Evolutionary conservation across 2,797 vertebrate species (phyloP).

Genomic region (Pseudochaenichthys georgianus): DNA sequence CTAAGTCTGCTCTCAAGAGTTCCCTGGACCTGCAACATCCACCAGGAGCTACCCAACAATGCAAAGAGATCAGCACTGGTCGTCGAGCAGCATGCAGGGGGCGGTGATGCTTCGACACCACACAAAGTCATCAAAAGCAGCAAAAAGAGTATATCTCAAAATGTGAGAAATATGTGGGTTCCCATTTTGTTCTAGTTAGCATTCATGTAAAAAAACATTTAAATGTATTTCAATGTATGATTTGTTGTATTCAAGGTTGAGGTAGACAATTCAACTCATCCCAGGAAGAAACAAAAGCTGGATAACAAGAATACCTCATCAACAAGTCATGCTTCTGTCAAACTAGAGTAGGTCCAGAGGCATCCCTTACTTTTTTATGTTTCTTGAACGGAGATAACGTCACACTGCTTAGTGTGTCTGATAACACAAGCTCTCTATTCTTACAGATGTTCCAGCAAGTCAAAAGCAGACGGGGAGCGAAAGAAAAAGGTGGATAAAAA

Average conservation of each 20-base stretch:
- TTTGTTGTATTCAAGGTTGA: constrained; percentile 79
- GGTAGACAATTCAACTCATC: constrained; percentile 73
- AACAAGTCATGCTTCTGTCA: constrained; percentile 73
- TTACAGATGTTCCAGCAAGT: constrained; percentile 70
- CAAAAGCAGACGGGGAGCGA: constrained; percentile 71
- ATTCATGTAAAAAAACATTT: not conserved
- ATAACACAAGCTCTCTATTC: constrained; percentile 24
- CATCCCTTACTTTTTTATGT: not conserved
- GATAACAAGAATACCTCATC: constrained; percentile 83
- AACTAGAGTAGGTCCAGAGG: constrained; percentile 86
- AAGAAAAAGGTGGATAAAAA: constrained; percentile 74
- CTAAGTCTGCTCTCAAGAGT: constrained; percentile 87
- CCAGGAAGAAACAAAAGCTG: constrained; percentile 88
- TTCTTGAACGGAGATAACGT: not conserved
- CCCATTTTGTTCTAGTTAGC: not conserved
- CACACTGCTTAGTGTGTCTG: not conserved
- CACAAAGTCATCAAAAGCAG: constrained; percentile 67
- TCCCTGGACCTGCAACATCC: constrained; percentile 75
- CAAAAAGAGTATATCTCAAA: constrained; percentile 80
- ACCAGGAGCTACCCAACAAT: constrained; percentile 39
- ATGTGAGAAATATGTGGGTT: constrained; percentile 47
- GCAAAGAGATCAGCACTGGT: constrained; percentile 72
- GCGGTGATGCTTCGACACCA: constrained; percentile 7
- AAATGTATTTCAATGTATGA: constrained; percentile 8
- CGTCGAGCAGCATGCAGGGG: constrained; percentile 66